Conservation (phyloP, 2,113 vertebrate genomes). For the Pseudolaguvia tuberculata region DNA sequence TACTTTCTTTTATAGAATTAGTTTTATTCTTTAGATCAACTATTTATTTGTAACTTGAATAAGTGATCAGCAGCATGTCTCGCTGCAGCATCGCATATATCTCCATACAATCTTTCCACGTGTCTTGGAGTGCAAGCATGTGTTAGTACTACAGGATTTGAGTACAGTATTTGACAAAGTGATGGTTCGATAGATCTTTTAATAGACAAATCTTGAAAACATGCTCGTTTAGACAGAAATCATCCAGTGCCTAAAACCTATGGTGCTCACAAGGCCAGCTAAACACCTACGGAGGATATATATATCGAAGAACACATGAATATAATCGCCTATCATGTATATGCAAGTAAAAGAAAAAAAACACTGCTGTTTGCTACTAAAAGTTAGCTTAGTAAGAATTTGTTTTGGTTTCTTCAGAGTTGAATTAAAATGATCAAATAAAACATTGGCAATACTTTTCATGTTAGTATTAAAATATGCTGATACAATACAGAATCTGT, state of each 20-base stretch:
- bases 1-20: too few relatives aligned
- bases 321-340: neutral
- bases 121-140: neutral
- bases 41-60: too few relatives aligned
- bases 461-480: conserved; percentile 13
- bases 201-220: conserved; percentile 20
- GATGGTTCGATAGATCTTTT: conserved; percentile 9
- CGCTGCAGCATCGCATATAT: neutral
- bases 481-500: neutral
- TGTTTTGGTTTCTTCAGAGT: neutral
- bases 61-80: neutral
- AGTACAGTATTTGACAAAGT: conserved; percentile 2
- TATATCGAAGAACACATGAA: conserved; percentile 2
- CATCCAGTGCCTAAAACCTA: conserved; percentile 4
- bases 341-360: neutral
- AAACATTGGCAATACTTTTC: conserved; percentile 4
- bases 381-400: neutral
- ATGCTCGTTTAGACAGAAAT: conserved; percentile 10
- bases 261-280: neutral
- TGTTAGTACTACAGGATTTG: neutral
- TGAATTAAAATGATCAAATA: conserved; percentile 4
- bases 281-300: conserved; percentile 1
- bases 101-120: neutral
- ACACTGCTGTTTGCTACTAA: neutral
- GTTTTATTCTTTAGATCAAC: too few relatives aligned